Conservation (phyloP, 2,797 vertebrate species). For the Potorous gilbertii region DNA sequence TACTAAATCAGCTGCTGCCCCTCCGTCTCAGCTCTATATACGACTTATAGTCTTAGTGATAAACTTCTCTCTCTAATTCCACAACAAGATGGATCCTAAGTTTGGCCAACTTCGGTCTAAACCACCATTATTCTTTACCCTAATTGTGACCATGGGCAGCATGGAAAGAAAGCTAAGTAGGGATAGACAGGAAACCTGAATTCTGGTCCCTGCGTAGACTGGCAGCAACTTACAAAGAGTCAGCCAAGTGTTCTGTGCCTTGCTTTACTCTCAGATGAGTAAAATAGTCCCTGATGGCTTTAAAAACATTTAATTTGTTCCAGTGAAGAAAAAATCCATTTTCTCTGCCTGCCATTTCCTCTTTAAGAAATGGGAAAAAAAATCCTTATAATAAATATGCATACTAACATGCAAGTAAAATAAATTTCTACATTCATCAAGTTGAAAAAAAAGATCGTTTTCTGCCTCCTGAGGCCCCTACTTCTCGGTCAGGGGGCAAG, state of each 20-base stretch:
- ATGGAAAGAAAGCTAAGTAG: not conserved
- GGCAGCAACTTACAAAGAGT: not conserved
- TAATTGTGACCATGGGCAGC: not conserved
- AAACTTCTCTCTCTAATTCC: not conserved
- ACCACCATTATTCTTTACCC: not conserved
- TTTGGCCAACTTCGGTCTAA: not conserved
- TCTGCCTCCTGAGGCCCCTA: not conserved
- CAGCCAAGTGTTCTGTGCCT: conserved; percentile 24
- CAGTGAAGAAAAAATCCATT: not conserved
- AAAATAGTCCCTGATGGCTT: not conserved
- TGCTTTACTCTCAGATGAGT: conserved; percentile 5
- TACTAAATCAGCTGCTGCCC: not conserved
- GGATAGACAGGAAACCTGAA: not conserved
- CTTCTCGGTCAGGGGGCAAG: not conserved
- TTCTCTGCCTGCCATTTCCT: not conserved
- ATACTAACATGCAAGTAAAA: not conserved
- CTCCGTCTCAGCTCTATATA: not conserved
- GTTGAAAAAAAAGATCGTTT: not conserved
- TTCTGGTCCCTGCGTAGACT: not conserved
- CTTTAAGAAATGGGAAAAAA: not conserved
- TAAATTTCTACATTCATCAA: not conserved
- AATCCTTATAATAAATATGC: not conserved
- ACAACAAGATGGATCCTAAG: not conserved
- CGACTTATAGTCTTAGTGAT: not conserved
- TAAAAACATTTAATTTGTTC: not conserved